Conservation (phyloP, 2,797 vertebrate species). For the Bucorvus abyssinicus region DNA sequence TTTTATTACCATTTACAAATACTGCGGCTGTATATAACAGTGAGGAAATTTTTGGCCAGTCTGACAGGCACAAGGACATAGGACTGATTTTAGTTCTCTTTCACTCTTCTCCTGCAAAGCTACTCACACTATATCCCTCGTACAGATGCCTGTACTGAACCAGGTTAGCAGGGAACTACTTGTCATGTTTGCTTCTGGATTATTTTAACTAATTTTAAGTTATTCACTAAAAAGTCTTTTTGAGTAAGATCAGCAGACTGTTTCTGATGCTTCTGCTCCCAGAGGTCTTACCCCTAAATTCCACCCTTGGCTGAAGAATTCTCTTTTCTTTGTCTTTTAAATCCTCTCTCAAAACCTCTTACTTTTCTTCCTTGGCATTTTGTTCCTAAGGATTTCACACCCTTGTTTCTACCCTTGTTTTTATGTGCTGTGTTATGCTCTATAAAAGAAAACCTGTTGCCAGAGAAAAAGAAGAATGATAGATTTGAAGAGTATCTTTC, state of each 20-base stretch:
- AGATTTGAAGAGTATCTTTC: neutral
- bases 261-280: neutral
- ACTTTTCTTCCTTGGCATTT: neutral
- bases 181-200: neutral
- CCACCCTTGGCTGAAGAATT: neutral
- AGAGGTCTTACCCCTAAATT: neutral
- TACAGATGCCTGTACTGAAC: neutral
- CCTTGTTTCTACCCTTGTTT: neutral
- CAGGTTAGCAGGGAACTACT: neutral
- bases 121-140: neutral
- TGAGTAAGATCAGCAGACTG: too few species aligned
- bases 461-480: neutral
- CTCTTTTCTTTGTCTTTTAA: neutral
- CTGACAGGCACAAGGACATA: neutral
- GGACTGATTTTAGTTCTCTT: neutral
- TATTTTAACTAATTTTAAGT: neutral
- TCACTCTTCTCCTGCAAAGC: neutral
- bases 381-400: neutral
- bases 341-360: neutral
- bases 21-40: neutral
- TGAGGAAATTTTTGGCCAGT: neutral
- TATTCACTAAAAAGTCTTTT: too few species aligned
- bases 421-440: neutral
- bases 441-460: neutral
- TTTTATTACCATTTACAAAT: neutral